Conservation (phyloP, 2,888 invertebrate species). For the Meghimatium bilineatum region DNA sequence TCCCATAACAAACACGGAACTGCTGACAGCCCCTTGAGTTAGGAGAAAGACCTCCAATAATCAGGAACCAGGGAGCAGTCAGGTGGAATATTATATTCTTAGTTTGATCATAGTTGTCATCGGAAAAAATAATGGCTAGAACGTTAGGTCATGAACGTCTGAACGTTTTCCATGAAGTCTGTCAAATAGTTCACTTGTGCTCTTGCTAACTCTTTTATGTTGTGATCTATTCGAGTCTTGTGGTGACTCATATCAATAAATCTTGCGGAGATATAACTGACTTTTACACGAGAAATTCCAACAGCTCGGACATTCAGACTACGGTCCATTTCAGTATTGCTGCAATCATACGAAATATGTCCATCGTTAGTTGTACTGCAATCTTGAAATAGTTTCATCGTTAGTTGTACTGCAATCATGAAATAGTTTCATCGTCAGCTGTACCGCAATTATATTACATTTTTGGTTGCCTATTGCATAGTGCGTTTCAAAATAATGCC, state of each 20-base stretch:
- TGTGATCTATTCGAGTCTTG: too few species aligned
- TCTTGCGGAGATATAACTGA: background rate
- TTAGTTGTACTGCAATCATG: too few species aligned
- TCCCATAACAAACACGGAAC: constrained; percentile 19
- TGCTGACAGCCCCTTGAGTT: background rate
- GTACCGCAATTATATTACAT: too few species aligned
- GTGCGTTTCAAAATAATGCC: too few species aligned
- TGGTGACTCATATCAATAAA: background rate
- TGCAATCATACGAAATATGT: too few species aligned
- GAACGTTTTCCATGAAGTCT: background rate
- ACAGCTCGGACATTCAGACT: too few species aligned
- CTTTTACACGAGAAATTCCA: background rate
- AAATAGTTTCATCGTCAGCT: too few species aligned
- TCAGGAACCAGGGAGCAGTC: background rate
- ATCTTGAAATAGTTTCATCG: too few species aligned
- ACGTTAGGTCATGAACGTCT: constrained; percentile 2
- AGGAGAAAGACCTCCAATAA: constrained; percentile 8
- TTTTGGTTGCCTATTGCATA: too few species aligned
- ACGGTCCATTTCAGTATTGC: too few species aligned
- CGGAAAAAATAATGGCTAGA: background rate
- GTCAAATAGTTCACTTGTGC: background rate
- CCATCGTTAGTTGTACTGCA: too few species aligned
- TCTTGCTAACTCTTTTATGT: background rate
- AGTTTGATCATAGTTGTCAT: background rate
- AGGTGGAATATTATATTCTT: constrained; percentile 22